These are phyloP conservation scores for Harpagus bidentatus DNA, from an alignment of 2,113 vertebrate genomes.

Conservation along the genomic window DNA sequence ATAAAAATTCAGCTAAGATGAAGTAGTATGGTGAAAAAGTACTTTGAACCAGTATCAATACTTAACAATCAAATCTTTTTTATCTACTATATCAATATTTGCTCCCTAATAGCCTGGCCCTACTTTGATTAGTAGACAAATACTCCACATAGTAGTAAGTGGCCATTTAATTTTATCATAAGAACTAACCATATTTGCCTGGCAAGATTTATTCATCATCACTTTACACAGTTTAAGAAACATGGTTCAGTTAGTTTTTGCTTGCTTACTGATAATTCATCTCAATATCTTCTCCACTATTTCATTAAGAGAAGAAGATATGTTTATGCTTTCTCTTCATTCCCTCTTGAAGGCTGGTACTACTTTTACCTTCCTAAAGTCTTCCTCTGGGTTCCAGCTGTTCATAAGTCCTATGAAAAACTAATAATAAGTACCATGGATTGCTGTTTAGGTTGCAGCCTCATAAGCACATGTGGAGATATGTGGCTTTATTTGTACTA, in stretches of 20 bases:
- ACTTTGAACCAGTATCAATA: background rate
- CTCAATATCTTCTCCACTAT: background rate
- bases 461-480: background rate
- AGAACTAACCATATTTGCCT: background rate
- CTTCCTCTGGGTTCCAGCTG: background rate
- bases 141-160: background rate
- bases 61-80: background rate
- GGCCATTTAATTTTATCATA: background rate
- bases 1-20: background rate
- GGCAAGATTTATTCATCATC: background rate
- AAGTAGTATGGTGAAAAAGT: background rate
- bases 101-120: background rate
- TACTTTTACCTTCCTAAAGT: background rate
- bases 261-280: background rate
- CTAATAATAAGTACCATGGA: background rate
- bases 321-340: background rate
- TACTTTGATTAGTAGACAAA: background rate
- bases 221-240: background rate
- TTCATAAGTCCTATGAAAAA: background rate
- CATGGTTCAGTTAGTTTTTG: background rate
- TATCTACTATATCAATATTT: background rate
- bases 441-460: background rate
- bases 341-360: background rate
- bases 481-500: background rate
- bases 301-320: background rate